phyloP scores from a whole-genome alignment of 2,797 vertebrate species.

The Gastrophryne carolinensis region DNA sequence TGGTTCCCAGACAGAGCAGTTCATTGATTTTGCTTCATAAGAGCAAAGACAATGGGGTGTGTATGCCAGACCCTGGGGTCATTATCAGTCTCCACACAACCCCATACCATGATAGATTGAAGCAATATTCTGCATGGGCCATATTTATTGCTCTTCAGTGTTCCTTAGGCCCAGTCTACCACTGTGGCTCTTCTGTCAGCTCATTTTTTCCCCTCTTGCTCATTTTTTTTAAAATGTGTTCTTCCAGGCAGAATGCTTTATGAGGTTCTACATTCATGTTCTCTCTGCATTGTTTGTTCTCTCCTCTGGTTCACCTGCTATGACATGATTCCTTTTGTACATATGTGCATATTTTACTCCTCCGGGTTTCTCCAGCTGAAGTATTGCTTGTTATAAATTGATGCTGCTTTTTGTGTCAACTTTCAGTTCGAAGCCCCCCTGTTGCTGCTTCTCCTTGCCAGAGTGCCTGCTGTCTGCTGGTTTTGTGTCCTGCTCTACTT shows the following conservation, averaged over 20 bases:
- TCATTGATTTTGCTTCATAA: conserved; percentile 49
- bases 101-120: conserved; percentile 5
- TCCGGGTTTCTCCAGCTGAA: background rate
- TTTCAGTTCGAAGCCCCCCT: background rate
- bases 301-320: background rate
- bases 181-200: background rate
- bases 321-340: background rate
- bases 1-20: conserved; percentile 48
- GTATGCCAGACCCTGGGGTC: conserved; percentile 42
- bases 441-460: background rate
- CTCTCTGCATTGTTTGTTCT: conserved; percentile 10
- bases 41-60: conserved; percentile 41
- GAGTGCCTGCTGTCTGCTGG: background rate
- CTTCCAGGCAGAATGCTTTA: too few species aligned
- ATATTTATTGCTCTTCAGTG: background rate
- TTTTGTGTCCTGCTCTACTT: background rate
- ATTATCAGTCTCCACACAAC: conserved; percentile 21
- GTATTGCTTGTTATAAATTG: background rate
- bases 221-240: too few species aligned
- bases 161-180: background rate
- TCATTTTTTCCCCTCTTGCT: background rate
- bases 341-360: background rate
- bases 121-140: background rate
- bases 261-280: background rate
- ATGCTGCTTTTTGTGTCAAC: background rate